phyloP scores from a whole-genome alignment of 2,888 invertebrate genomes.

The Lepidocyrtoides sp. region DNA sequence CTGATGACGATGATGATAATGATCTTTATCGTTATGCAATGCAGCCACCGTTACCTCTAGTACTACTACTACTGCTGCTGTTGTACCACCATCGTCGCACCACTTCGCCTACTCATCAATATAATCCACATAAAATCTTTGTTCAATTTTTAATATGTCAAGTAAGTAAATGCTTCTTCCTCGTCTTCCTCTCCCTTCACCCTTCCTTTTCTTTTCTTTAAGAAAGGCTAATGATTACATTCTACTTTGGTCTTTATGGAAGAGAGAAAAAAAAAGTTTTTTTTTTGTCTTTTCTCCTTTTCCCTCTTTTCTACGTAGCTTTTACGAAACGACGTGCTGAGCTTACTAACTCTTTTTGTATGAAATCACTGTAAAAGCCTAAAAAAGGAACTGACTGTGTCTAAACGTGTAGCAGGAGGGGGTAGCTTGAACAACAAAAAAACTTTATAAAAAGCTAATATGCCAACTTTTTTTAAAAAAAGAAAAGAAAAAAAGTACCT shows the following conservation, averaged over 20 bases:
- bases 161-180: slow-evolving; percentile 39
- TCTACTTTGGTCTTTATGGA: slow-evolving; percentile 44
- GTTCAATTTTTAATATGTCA: slow-evolving; percentile 74
- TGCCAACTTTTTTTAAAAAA: slow-evolving; percentile 59
- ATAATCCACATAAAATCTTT: slow-evolving; percentile 66
- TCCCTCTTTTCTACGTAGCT: slow-evolving; percentile 39
- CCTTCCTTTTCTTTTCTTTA: not conserved
- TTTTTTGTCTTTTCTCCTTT: slow-evolving; percentile 50
- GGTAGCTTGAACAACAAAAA: slow-evolving; percentile 32
- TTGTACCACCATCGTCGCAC: not conserved
- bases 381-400: slow-evolving; percentile 9
- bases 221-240: slow-evolving; percentile 75
- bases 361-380: not conserved
- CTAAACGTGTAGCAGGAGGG: slow-evolving; percentile 31
- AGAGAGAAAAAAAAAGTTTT: slow-evolving; percentile 38
- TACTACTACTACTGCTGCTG: not conserved
- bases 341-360: slow-evolving; percentile 61
- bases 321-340: slow-evolving; percentile 62
- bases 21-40: too few species aligned
- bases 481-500: not conserved
- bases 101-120: slow-evolving; percentile 64
- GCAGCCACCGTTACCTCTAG: too few species aligned
- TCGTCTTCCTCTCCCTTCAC: not conserved
- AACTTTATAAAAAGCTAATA: slow-evolving; percentile 33
- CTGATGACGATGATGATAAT: too few species aligned